Base-by-base conservation (phyloP, 2,888 invertebrate genomes). In the Troglohyphantes excavatus region DNA sequence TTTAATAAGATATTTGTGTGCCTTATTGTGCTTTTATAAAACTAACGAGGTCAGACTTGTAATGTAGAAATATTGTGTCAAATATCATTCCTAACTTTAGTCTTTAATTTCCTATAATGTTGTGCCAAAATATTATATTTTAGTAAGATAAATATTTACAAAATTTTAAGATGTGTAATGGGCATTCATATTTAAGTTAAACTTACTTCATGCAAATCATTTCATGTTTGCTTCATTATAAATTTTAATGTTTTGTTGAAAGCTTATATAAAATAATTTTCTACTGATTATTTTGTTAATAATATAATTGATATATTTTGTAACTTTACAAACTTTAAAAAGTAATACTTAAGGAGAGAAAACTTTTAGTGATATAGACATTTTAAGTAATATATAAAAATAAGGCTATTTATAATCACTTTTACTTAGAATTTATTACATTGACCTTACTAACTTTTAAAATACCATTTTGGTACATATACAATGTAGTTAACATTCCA, bases 401-500 rank as follows among this genome's bases (percentile, higher is more conserved):
- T 17, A 27, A 2, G 26, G n/a, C 9, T 27, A 67, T 13, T 67
- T 67, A 17, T 27, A 27, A 33, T 23, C 13, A 67, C 7, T 67
- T 67, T 67, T 33, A 33, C 3, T 9, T 33, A n/a, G n/a, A n/a
- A 3, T 33, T 61, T 76, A 33, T 6, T 26, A 75, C 39, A 61
- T 76, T 33, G 19, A 76, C 72, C 11, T 29, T 29, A 75, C 27
- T 19, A 59, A 59, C 29, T 19, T 29, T n/a, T 33, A 61, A 27
- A 29, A 59, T 23, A 78, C 39, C 63, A 43, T 78, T 73, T 65
- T 39, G 27, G 39, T 65, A 65, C 13, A 23, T 63, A 33, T 68
- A 39, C 26, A 27, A 19, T 78, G 26, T 78, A 39, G 33, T 75
- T 75, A 82, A 70, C 39, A 82, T 82, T 82, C 70, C 65, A 65